Base-by-base conservation (phyloP, 1,140 invertebrate genomes). In the Apocrypta bakeri region DNA sequence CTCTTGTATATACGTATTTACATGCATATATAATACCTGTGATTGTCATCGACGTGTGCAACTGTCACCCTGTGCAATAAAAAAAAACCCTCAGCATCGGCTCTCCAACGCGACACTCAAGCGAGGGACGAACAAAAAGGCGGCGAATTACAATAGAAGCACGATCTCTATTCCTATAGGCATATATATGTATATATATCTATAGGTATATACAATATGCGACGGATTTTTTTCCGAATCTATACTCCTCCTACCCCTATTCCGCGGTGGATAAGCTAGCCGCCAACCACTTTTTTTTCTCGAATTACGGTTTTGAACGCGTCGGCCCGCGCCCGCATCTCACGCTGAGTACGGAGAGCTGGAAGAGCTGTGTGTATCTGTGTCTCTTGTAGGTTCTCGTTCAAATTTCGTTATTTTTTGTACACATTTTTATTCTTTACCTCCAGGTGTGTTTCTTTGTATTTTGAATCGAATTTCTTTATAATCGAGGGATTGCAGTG, bases 341-440 rank as follows among this genome's bases (percentile, higher is more conserved):
- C 21, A 73, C 71, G 17, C 68, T 25, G 24, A n/a, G n/a, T 66
- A 0, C 68, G 68, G 29, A 71, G 68, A 71, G 68, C 68, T 33
- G 27, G n/a, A 71, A 33, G n/a, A 71, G 31, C 68, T 31, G 17
- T 56, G 14, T 56, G 48, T 56, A 56, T 21, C 48, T 37, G 29
- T 71, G 68, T 71, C 68, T 25, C 31, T 29, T 33, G 33, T 71
- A 71, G 68, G n/a, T n/a, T n/a, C 72, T 48, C 56, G 27, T 48
- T 73, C 71, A 73, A n/a, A n/a, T 73, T 37, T 73, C 71, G 0
- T 84, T 77, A 83, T 84, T 80, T 84, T 83, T 33, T 71, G 21
- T 33, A 48, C n/a, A 56, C 17, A 37, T 9, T 4, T 37, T 37
- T 37, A 37, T 56, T n/a, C 21, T 21, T 4, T 37, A 37, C n/a